Evolutionary conservation across 2,797 vertebrate species (phyloP).

Genomic region (Phrynocephalus vlangalii): DNA sequence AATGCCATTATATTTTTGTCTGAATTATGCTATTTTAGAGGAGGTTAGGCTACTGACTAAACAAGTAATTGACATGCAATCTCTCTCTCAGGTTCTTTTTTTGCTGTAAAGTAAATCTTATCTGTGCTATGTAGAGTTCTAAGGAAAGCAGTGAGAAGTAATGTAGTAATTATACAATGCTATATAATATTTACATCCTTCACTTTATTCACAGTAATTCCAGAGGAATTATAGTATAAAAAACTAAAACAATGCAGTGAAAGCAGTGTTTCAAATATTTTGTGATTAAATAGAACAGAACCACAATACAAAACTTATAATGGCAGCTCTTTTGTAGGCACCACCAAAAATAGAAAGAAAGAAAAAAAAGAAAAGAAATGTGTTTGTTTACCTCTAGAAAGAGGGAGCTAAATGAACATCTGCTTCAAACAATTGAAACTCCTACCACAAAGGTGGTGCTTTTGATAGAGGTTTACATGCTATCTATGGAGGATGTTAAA

Average conservation of each 20-base stretch:
- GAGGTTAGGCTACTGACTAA: background rate
- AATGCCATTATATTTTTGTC: background rate
- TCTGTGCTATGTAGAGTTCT: background rate
- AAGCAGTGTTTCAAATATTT: background rate
- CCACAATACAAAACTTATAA: background rate
- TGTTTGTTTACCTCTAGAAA: background rate
- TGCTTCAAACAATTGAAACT: background rate
- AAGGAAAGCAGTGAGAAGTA: background rate
- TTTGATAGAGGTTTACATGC: background rate
- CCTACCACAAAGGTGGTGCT: background rate
- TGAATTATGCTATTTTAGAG: background rate
- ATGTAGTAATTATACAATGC: conserved; percentile 9
- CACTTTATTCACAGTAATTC: background rate
- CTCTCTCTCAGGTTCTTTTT: background rate
- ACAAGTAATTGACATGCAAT: conserved; percentile 7
- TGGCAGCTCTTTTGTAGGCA: too few relatives aligned
- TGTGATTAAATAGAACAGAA: conserved; percentile 10
- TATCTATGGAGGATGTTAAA: background rate
- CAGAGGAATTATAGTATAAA: background rate
- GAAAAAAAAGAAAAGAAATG: background rate
- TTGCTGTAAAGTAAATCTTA: background rate
- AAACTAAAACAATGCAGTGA: background rate
- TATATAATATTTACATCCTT: background rate
- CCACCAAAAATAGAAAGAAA: background rate
- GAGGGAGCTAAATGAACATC: background rate